Evolutionary conservation across 2,113 vertebrate species (phyloP), one percentile per base, ranked within the genome.

Genomic region (Tetraodon nigroviridis): DNA sequence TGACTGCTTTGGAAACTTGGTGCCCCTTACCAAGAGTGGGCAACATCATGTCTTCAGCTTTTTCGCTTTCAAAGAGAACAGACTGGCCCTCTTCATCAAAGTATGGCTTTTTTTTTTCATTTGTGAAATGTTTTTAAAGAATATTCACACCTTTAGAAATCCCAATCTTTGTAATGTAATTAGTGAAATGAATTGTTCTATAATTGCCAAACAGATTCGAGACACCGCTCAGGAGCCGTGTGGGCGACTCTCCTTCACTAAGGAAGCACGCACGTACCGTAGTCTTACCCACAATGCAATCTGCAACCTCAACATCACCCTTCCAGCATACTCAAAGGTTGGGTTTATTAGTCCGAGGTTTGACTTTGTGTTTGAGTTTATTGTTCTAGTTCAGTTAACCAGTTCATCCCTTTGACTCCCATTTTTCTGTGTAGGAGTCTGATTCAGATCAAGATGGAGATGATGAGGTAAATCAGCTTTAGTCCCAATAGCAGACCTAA

Each of bases 1-100:
- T n/a, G 97, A 98, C 80, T 99, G 97, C 76, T 99, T 98, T 81
- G 97, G 97, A 76, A 99, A 99, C 80, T 87, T 99, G 64, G 93
- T 99, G 55, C 97, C 97, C 20, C 89, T 99, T 61, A 99, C 93
- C 13, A 99, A 99, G 88, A 97, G 94, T 64, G 97, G 97, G 21
- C 97, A 99, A 29, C 96, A 98, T 75, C 96, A 98, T 53, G 92
- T 97, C 79, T 98, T 99, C 92, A 98, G 96, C 75, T 99, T 99
- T 84, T 98, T 92, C 86, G 96, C 97, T 67, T 99, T 99, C 85
- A 98, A 98, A 86, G 96, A 99, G 86, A 99, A 99, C 44, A 90
- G 95, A 75, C 92, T 99, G 79, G 94, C 97, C 60, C 92, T 99
- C 4, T 98, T 98, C 76, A 94, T 99, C 64, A 99, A 99, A 92